These are phyloP conservation scores for Euwallacea similis DNA, from an alignment of 1,140 invertebrate species.

Conservation along the genomic window DNA sequence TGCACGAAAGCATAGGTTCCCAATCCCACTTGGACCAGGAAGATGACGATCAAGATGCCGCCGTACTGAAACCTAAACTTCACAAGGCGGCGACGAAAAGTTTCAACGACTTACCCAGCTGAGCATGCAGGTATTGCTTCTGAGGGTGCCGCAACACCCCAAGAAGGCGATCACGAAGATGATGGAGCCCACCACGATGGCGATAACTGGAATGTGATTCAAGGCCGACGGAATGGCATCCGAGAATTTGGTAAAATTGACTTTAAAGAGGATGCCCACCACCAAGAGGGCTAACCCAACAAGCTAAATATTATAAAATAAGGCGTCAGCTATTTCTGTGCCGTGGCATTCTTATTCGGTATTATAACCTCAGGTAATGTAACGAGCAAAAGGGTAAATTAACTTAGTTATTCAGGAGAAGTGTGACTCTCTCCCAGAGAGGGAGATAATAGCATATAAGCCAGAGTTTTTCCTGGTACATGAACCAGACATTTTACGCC, in stretches of 20 bases:
- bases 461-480: too few species aligned
- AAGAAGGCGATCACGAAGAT: slow-evolving; percentile 64
- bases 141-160: slow-evolving; percentile 65
- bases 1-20: slow-evolving; percentile 26
- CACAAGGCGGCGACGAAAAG: too few species aligned
- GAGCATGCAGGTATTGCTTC: slow-evolving; percentile 66
- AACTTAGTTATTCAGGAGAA: too few species aligned
- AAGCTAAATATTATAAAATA: slow-evolving; percentile 5
- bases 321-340: neutral
- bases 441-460: too few species aligned
- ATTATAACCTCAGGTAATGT: too few species aligned
- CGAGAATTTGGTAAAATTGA: slow-evolving; percentile 64
- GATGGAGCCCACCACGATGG: slow-evolving; percentile 61
- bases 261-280: slow-evolving; percentile 66
- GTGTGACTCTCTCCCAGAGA: too few species aligned
- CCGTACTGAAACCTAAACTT: slow-evolving; percentile 39
- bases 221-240: slow-evolving; percentile 60
- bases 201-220: slow-evolving; percentile 51
- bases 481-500: too few species aligned
- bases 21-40: slow-evolving; percentile 28
- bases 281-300: slow-evolving; percentile 70
- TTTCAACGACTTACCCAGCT: slow-evolving; percentile 40
- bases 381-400: too few species aligned
- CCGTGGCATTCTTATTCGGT: too few species aligned
- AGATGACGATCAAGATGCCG: slow-evolving; percentile 28